Evolutionary conservation across 2,797 vertebrate genomes (phyloP).

Genomic region (Eleutherodactylus coqui): DNA sequence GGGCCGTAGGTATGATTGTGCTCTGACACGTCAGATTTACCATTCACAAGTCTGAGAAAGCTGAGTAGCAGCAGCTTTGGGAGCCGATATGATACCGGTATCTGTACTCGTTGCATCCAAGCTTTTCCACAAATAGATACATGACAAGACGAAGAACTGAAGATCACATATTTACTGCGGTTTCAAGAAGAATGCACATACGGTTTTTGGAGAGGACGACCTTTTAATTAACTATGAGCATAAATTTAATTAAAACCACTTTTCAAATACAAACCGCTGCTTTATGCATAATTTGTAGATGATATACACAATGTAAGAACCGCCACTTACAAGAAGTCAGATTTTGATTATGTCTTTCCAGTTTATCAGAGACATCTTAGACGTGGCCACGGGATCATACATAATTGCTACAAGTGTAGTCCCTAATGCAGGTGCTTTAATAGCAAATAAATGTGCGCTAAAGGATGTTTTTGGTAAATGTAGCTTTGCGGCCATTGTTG

Average conservation of each 20-base stretch:
- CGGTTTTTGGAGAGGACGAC: neutral
- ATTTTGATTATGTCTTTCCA: slow-evolving; percentile 29
- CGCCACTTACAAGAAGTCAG: neutral
- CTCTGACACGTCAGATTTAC: no score
- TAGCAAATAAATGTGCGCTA: slow-evolving; percentile 7
- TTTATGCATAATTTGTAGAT: neutral
- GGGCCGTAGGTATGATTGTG: no score
- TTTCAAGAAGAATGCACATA: neutral
- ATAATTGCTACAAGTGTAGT: slow-evolving; percentile 12
- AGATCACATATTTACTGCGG: neutral
- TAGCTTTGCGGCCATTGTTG: neutral
- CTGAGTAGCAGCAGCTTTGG: no score
- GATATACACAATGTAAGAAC: neutral
- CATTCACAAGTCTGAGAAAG: no score
- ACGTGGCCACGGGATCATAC: slow-evolving; percentile 3
- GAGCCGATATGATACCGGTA: no score
- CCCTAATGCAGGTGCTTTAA: slow-evolving; percentile 42
- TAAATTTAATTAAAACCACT: slow-evolving; percentile 7
- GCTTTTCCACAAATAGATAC: no score
- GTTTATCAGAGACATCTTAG: slow-evolving; percentile 13
- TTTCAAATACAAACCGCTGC: neutral
- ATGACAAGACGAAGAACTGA: neutral
- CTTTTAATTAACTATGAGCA: neutral
- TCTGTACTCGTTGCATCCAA: no score
- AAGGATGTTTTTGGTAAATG: neutral